A percentile compares a stretch with the other conserved stretches of the same genome.
Evolutionary conservation across 2,888 invertebrate genomes (phyloP).

Genomic region (Seladonia tumulorum): DNA sequence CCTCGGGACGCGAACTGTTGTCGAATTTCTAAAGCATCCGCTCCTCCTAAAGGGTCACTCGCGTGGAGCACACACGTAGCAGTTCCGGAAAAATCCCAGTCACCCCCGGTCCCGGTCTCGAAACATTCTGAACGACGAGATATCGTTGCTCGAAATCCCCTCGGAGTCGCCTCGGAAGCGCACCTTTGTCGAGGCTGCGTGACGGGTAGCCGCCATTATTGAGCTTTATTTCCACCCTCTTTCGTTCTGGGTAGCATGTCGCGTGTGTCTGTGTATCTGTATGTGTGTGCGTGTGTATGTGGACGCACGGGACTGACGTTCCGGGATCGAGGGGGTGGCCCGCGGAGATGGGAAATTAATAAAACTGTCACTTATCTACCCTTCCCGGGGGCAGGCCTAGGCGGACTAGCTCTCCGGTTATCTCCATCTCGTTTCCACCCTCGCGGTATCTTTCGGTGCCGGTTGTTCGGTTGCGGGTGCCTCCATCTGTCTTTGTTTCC

Average conservation of each 20-base stretch:
- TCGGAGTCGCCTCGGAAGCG: conserved; percentile 29
- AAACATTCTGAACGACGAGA: conserved; percentile 43
- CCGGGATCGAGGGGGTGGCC: conserved; percentile 64
- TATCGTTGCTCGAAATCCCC: conserved; percentile 59
- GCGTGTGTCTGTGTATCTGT: background rate
- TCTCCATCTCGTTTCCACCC: conserved; percentile 42
- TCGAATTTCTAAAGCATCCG: background rate
- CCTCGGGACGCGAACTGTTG: background rate
- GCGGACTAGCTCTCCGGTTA: conserved; percentile 21
- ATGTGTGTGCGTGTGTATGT: conserved; percentile 47
- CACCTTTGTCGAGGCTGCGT: conserved; percentile 47
- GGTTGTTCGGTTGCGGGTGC: conserved; percentile 29
- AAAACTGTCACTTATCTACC: conserved; percentile 90
- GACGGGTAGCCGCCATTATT: conserved; percentile 75
- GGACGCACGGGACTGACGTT: conserved; percentile 66
- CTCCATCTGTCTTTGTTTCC: conserved; percentile 35
- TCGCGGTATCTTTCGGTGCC: conserved; percentile 32
- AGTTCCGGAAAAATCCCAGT: conserved; percentile 10
- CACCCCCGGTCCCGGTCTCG: conserved; percentile 26
- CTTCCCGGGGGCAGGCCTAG: conserved; percentile 68
- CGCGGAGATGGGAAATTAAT: conserved; percentile 88
- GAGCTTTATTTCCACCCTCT: conserved; percentile 76
- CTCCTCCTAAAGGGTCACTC: background rate
- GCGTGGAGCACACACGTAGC: background rate
- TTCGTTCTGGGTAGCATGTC: conserved; percentile 26